Evolutionary conservation across 2,888 invertebrate genomes (phyloP), one percentile per base, ranked within the genome.

Genomic region (Drosophila subquinaria): DNA sequence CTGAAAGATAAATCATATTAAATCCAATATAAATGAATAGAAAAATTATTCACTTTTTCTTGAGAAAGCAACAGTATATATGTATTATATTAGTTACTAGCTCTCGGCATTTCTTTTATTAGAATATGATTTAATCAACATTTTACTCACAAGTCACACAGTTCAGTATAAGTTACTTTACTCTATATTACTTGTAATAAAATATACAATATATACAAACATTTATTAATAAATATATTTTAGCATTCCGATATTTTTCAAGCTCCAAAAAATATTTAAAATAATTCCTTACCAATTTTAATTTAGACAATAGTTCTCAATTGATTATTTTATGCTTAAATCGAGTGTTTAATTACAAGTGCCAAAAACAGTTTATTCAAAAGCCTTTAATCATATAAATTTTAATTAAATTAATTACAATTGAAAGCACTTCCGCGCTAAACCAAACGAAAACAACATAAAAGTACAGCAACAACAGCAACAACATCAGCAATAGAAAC

Each of bases 401-500:
- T 62, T 53, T 42, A 59, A 73, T 76, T 42, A 43, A 71, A 59
- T 71, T 35, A 73, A 69, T 59, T 55, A 55, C 55, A 38, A 42
- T 56, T 51, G 36, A 61, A 69, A 69, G 27, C 40, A 23, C 43
- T 43, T 48, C 8, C 23, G 40, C 9, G n/a, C 45, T 23, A 17
- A 42, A 64, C 48, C 27, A 47, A 60, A 38, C 43, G n/a, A 57
- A 43, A 15, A 57, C 30, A 63, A 10, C 30, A 35, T 23, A 20
- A 52, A 59, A 17, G 30, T 8, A 62, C 62, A 45, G 85, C 23
- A 52, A 27, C 62, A 45, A 88, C 23, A 52, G 20, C 40, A 57
- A 23, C 17, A 45, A 1, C n/a, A n/a, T 36, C 52, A 43, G 38
- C 67, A 45, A 88, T 76, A 82, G 50, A 63, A 70, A 65, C 86